A percentile compares a stretch with the other conserved stretches of the same genome.
These are phyloP conservation scores for Pelecanoides urinatrix DNA, from an alignment of 2,113 vertebrate genomes.

Conservation along the genomic window DNA sequence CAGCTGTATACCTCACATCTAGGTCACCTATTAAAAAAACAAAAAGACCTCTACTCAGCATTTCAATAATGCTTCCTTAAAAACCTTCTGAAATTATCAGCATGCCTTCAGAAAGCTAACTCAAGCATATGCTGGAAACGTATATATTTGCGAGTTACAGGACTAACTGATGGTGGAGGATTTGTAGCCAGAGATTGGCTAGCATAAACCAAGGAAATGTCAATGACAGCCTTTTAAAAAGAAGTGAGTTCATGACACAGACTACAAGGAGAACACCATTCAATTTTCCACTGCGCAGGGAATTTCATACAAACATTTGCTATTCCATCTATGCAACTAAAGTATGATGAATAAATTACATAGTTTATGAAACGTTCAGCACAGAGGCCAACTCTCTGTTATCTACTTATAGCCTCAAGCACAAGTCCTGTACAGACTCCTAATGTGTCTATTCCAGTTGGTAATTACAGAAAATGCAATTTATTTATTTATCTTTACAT, in stretches of 20 bases:
- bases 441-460: not conserved
- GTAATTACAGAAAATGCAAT: not conserved
- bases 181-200: not conserved
- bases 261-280: not conserved
- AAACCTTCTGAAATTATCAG: not conserved
- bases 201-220: not conserved
- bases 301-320: not conserved
- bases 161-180: not conserved
- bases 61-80: not conserved
- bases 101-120: not conserved
- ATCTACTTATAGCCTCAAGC: not conserved
- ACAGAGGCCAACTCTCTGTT: not conserved
- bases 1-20: constrained; percentile 95
- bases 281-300: not conserved
- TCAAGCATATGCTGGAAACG: not conserved
- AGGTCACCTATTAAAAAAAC: constrained; percentile 79
- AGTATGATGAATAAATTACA: not conserved
- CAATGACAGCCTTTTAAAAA: not conserved
- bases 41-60: not conserved
- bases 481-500: not conserved
- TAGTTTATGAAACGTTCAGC: not conserved
- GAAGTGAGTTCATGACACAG: not conserved
- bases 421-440: not conserved
- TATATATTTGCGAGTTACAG: not conserved
- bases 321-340: not conserved